These are phyloP conservation scores for Drosophila nigricruria DNA, from an alignment of 2,888 invertebrate species.

Conservation along the genomic window DNA sequence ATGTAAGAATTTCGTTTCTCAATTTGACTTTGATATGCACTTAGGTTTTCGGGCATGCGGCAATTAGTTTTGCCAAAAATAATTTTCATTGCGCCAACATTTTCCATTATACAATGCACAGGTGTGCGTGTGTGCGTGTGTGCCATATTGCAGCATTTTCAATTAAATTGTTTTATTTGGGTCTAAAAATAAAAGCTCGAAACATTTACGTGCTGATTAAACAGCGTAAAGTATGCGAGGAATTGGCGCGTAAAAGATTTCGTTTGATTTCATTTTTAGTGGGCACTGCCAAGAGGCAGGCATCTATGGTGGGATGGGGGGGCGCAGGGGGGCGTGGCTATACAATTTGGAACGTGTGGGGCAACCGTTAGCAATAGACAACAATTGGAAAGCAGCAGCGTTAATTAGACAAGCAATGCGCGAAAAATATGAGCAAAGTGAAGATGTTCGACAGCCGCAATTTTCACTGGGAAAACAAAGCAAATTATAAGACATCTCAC, in stretches of 20 bases:
- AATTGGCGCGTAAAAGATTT: conserved; percentile 81
- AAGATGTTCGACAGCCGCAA: conserved; percentile 60
- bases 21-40: conserved; percentile 18
- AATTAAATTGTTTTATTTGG: conserved; percentile 53
- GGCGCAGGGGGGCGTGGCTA: conserved; percentile 4
- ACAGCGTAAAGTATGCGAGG: conserved; percentile 71
- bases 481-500: conserved; percentile 49
- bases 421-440: conserved; percentile 61
- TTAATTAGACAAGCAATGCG: conserved; percentile 62
- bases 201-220: conserved; percentile 73
- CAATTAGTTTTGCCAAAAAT: conserved; percentile 39
- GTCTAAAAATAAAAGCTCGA: conserved; percentile 64
- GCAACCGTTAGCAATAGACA: conserved; percentile 32
- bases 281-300: conserved; percentile 6
- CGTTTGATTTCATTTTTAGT: conserved; percentile 61
- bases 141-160: conserved; percentile 57
- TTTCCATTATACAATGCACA: conserved; percentile 47
- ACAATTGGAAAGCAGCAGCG: conserved; percentile 77
- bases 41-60: conserved; percentile 30
- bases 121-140: conserved; percentile 12
- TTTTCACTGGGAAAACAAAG: conserved; percentile 69
- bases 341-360: conserved; percentile 54
- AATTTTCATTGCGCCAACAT: conserved; percentile 33
- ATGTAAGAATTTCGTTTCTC: not conserved
- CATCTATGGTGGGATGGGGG: not conserved